These are phyloP conservation scores for Dicrostonyx torquatus DNA, from an alignment of 2,797 vertebrate genomes.

Conservation along the genomic window DNA sequence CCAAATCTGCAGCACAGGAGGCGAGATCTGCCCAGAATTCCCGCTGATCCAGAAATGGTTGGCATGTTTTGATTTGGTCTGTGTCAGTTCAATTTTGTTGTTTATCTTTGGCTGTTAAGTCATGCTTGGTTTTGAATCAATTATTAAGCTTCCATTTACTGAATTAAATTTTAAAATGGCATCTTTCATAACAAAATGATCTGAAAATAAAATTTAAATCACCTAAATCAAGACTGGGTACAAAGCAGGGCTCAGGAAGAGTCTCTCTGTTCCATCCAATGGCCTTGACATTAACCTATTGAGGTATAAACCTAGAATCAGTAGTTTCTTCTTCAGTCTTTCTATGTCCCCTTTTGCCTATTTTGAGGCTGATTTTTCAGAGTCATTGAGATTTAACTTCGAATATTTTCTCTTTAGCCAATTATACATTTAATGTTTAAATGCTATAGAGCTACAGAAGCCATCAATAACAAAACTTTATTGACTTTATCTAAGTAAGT, in stretches of 20 bases:
- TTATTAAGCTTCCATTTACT: slow-evolving; percentile 54
- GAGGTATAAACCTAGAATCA: background rate
- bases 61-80: slow-evolving; percentile 60
- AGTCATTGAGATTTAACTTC: slow-evolving; percentile 53
- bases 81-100: slow-evolving; percentile 43
- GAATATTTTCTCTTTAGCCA: background rate
- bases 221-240: slow-evolving; percentile 6
- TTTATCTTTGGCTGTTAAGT: slow-evolving; percentile 34
- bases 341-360: background rate
- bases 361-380: slow-evolving; percentile 15
- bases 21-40: slow-evolving; percentile 60
- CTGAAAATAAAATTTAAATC: slow-evolving; percentile 43
- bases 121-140: slow-evolving; percentile 45
- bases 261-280: background rate
- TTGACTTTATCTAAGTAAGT: slow-evolving; percentile 17
- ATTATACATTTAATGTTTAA: slow-evolving; percentile 12
- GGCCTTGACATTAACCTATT: background rate
- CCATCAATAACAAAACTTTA: slow-evolving; percentile 41
- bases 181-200: slow-evolving; percentile 62
- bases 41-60: slow-evolving; percentile 60
- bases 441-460: background rate
- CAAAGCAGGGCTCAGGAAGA: background rate
- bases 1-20: slow-evolving; percentile 57
- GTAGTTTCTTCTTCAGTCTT: background rate
- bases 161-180: slow-evolving; percentile 48